Evolutionary conservation across 2,113 vertebrate species (phyloP), one percentile per base, ranked within the genome.

Genomic region (Callithrix jacchus): DNA sequence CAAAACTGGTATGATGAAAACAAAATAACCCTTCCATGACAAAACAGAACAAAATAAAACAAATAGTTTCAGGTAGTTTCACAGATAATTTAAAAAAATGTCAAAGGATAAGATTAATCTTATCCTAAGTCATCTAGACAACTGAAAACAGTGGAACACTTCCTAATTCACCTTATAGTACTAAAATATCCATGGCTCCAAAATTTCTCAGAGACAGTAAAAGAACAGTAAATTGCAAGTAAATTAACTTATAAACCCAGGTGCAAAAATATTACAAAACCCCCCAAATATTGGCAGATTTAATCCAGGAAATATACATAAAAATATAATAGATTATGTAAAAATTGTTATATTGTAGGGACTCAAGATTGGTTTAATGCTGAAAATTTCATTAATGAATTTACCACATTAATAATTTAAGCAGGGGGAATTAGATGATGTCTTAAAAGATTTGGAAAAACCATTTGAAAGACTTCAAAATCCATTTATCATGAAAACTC

Each of bases 391-490:
- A 79, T 66, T 64, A 71, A 32, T 88, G 61, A 84, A 35, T 73
- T 95, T 54, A 56, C 16, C 21, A 79, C 52, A 71, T 71, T 45
- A 71, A 25, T 49, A 37, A 37, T 84, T 87, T 52, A 87, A 71
- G 42, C 18, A 18, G 9, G 32, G 6, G 35, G 37, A 45, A 87
- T 4, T 49, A 71, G 49, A 80, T 25, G 27, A 54, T 6, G 21
- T 81, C 32, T 91, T n/a, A 42, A 68, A 87, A 92, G 21, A 81
- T 37, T 16, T 40, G 85, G 49, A 96, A 88, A 87, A 82, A 82
- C 47, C 20, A 56, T 32, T 86, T 82, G 32, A n/a, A 40, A 81
- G 17, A 76, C 77, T 76, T 89, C 25, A 95, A 70, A 94, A 81
- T 91, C 9, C 25, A 42, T 42, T 93, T 93, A 86, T 86, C 13